These are phyloP conservation scores for Diogma glabrata DNA, from an alignment of 2,888 invertebrate species.

Conservation along the genomic window DNA sequence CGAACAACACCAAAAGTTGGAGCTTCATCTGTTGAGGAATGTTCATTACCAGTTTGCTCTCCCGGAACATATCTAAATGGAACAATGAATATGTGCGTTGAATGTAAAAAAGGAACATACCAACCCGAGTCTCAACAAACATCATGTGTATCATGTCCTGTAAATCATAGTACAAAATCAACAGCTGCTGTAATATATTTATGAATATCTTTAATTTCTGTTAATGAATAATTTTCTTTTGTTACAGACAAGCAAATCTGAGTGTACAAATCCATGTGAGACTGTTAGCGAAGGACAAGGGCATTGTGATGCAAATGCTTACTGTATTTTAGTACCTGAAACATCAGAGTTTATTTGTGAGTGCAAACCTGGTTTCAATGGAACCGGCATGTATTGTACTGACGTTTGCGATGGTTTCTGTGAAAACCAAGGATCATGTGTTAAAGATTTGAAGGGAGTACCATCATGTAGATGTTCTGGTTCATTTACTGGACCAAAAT, in stretches of 20 bases:
- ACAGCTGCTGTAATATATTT: constrained; percentile 52
- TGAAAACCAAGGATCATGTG: constrained; percentile 80
- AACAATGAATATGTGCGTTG: constrained; percentile 72
- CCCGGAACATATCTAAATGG: constrained; percentile 77
- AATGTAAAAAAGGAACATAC: constrained; percentile 82
- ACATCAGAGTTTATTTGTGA: constrained; percentile 80
- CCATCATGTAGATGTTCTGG: constrained; percentile 84
- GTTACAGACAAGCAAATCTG: constrained; percentile 57
- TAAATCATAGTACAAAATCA: constrained; percentile 79
- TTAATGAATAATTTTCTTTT: constrained; percentile 17
- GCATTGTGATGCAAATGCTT: constrained; percentile 78
- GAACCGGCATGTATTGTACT: constrained; percentile 68
- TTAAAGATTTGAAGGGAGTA: constrained; percentile 70
- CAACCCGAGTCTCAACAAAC: constrained; percentile 84
- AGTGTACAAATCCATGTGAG: constrained; percentile 86
- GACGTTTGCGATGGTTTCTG: constrained; percentile 80
- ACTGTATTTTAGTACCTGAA: constrained; percentile 72
- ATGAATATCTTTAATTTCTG: background rate
- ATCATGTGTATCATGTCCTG: constrained; percentile 74
- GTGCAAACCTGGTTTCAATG: constrained; percentile 88
- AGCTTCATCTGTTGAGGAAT: constrained; percentile 75
- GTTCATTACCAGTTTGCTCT: constrained; percentile 79
- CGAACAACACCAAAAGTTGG: constrained; percentile 81
- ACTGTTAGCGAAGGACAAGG: constrained; percentile 61
- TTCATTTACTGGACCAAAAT: constrained; percentile 82